Percentiles rank a stretch among this genome's conserved stretches.
Evolutionary conservation across 2,888 invertebrate genomes (phyloP).

Genomic region (Nemotelus pantherinus): DNA sequence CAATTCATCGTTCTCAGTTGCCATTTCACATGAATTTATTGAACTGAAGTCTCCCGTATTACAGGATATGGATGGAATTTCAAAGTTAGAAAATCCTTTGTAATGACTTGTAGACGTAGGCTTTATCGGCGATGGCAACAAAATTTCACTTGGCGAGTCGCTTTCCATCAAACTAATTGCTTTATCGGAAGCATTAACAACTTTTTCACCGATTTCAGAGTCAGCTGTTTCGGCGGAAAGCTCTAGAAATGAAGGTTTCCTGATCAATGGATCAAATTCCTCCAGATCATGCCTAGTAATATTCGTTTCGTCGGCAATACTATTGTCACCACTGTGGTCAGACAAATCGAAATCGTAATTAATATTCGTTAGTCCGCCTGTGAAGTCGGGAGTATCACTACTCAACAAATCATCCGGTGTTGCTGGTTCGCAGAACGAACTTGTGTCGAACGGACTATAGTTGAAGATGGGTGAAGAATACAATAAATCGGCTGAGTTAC

Average conservation of each 20-base stretch:
- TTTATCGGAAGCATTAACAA: constrained; percentile 29
- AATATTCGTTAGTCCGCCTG: constrained; percentile 73
- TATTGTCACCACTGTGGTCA: constrained; percentile 78
- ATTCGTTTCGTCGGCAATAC: constrained; percentile 70
- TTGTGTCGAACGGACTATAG: constrained; percentile 68
- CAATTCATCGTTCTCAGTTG: neutral
- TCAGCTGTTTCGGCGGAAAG: constrained; percentile 1
- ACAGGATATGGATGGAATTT: constrained; percentile 74
- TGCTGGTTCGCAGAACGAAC: constrained; percentile 69
- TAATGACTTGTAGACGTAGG: constrained; percentile 67
- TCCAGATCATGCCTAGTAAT: constrained; percentile 61
- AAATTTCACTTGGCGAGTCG: constrained; percentile 63
- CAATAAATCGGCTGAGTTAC: constrained; percentile 66
- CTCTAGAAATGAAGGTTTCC: neutral
- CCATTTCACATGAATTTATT: constrained; percentile 50
- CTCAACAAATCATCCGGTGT: constrained; percentile 69
- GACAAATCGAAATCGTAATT: constrained; percentile 82
- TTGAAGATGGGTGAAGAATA: constrained; percentile 70
- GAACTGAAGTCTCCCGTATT: constrained; percentile 70
- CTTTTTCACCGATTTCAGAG: constrained; percentile 27
- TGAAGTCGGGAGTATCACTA: constrained; percentile 64
- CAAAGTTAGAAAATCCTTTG: constrained; percentile 71
- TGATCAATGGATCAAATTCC: constrained; percentile 63
- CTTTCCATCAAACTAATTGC: constrained; percentile 60
- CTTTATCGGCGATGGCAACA: constrained; percentile 70